Evolutionary conservation across 2,113 vertebrate species (phyloP), one percentile per base, ranked within the genome.

Genomic region (Crypturellus undulatus): DNA sequence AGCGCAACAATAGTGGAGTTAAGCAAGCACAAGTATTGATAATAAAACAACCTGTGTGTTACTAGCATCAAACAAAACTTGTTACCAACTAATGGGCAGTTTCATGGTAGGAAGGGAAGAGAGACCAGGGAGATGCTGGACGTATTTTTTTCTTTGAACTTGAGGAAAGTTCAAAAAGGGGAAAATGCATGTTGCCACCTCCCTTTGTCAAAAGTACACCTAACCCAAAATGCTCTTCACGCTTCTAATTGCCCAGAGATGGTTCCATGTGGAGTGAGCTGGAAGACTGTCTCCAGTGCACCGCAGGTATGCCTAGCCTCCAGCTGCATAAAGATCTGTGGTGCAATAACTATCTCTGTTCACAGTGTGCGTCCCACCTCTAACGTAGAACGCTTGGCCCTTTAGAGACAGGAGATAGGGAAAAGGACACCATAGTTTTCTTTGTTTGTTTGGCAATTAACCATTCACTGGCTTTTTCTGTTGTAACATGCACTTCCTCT

Each of bases 401-500:
- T 95, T 71, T 95, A 97, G 96, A 77, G 76, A 60, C 84, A 97
- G 93, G 78, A 94, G 67, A 17, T 19, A 95, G 87, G 69, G 84
- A 79, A 93, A 95, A 84, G 96, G 97, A 89, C 97, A 96, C 85
- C 73, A 1, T 81, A 92, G 90, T 97, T 97, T 95, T 97, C 97
- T 96, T 95, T 98, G 97, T 98, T 97, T 98, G 97, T 98, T 98
- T 98, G 98, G 98, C 98, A 98, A 98, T 98, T 98, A 98, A 98
- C 98, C 97, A 97, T 98, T 98, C 98, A 98, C 98, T 98, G 98
- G 98, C 98, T 98, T 98, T 98, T 98, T 98, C 98, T 98, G 98
- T 98, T 98, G 98, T 98, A 98, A 98, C 98, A 98, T 97, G 98
- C 98, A 98, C 98, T 98, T 98, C 98, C 98, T 98, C 96, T 98